Evolutionary conservation across 2,113 vertebrate genomes (phyloP), one percentile per base, ranked within the genome.

Genomic region (Syngnathus typhle): DNA sequence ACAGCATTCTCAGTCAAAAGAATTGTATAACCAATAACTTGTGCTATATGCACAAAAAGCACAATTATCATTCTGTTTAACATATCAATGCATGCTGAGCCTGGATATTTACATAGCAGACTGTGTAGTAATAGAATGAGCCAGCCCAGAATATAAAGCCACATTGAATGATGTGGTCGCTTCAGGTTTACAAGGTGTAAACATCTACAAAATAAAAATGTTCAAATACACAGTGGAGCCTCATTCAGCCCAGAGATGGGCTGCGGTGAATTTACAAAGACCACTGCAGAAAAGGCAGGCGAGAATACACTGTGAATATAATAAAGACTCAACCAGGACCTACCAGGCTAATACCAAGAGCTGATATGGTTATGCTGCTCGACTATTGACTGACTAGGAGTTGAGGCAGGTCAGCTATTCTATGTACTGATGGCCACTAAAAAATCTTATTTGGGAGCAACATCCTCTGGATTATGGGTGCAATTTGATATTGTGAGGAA

Each of bases 1-100:
- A 23, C 10, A 11, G 23, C 54, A 32, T 27, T 32, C 21, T 11
- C 3, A 23, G 12, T 27, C 23, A 56, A 56, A 32, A 15, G 13
- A 5, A 39, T 39, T 6, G 13, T 47, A 5, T 47, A 16, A 47
- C 46, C 15, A 47, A 47, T 47, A 80, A 75, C 76, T 21, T 60
- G 21, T 7, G n/a, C 51, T 77, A 23, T 36, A 61, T 47, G 46
- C 36, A 68, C 58, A 64, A 60, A 46, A 75, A 79, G 70, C 71
- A 62, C 59, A 43, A 46, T 73, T 66, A 73, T 68, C 43, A 55
- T 19, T 64, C 37, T 19, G 1, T 19, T 62, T 63, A 66, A 76
- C 71, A 43, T 12, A 43, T 43, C 1, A 12, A 43, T 61, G 43
- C 67, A 73, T 70, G 43, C 67, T 6, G 19, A 56, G 39, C 64